These are phyloP conservation scores for Sarotherodon lohbergeri DNA, from an alignment of 2,113 vertebrate species.

Conservation along the genomic window DNA sequence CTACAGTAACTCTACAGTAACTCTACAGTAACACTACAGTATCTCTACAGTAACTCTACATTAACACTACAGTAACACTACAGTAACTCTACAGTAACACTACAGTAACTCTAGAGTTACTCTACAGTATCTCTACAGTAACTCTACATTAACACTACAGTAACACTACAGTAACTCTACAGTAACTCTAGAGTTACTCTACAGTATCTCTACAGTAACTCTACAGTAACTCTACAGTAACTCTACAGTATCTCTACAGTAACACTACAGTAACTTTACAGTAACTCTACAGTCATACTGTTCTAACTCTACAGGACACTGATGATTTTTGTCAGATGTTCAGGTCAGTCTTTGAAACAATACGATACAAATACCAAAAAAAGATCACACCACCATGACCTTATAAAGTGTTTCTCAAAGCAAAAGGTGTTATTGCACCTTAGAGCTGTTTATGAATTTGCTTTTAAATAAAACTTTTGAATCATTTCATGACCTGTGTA, in stretches of 20 bases:
- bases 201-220: too few relatives aligned
- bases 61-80: fast-evolving
- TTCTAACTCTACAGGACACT: background rate
- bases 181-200: fast-evolving
- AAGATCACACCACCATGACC: background rate
- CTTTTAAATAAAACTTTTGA: background rate
- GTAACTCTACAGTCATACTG: background rate
- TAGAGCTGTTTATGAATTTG: background rate
- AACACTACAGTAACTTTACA: too few relatives aligned
- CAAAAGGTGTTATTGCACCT: background rate
- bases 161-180: too few relatives aligned
- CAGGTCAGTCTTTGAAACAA: background rate
- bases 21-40: fast-evolving
- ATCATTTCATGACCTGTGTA: background rate
- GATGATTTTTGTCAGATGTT: background rate
- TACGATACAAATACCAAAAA: background rate
- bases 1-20: fast-evolving
- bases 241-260: too few relatives aligned
- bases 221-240: too few relatives aligned
- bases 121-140: fast-evolving
- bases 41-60: fast-evolving
- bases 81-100: fast-evolving
- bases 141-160: fast-evolving
- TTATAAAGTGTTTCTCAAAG: background rate
- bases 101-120: fast-evolving